phyloP scores from a whole-genome alignment of 2,888 invertebrate genomes.

The Petrolisthes manimaculis region DNA sequence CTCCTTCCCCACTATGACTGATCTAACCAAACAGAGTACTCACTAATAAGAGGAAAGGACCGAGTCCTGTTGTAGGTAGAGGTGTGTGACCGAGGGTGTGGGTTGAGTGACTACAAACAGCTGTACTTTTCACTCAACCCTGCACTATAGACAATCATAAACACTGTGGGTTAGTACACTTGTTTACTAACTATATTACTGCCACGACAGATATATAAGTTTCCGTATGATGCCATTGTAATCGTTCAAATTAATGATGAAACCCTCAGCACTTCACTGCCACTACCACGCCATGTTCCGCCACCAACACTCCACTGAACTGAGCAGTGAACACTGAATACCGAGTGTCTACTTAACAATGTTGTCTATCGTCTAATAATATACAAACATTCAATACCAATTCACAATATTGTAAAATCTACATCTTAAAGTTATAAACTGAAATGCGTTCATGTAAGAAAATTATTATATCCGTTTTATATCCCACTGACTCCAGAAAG shows the following conservation, averaged over 20 bases:
- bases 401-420: too few species aligned
- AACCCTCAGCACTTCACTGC: background rate
- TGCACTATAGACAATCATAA: background rate
- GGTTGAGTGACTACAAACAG: background rate
- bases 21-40: too few species aligned
- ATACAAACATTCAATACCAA: too few species aligned
- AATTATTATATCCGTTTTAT: too few species aligned
- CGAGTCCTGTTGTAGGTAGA: slow-evolving; percentile 6
- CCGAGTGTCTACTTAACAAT: background rate
- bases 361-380: too few species aligned
- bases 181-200: background rate
- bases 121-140: background rate
- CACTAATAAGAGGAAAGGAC: too few species aligned
- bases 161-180: background rate
- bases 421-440: too few species aligned
- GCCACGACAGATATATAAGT: background rate
- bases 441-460: too few species aligned
- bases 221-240: background rate
- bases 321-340: background rate
- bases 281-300: background rate
- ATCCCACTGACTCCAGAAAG: too few species aligned
- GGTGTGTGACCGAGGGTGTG: slow-evolving; percentile 7
- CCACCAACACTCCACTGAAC: background rate
- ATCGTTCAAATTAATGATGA: background rate
- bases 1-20: too few species aligned